Evolutionary conservation across 2,888 invertebrate genomes (phyloP), one percentile per base, ranked within the genome.

Genomic region (Netelia melanura): DNA sequence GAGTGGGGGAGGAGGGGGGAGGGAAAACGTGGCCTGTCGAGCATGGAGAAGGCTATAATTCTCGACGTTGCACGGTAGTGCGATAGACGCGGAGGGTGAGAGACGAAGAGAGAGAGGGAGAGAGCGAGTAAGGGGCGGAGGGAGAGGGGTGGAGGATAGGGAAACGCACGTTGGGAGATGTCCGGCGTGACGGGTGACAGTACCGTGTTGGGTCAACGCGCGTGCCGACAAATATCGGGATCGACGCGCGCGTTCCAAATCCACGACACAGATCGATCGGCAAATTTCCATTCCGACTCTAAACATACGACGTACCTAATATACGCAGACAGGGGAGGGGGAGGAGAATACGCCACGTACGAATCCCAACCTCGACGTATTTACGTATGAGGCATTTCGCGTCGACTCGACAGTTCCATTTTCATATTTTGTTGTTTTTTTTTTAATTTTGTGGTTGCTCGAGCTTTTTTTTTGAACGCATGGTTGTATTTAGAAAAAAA

Each of bases 171-270:
- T 44, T 56, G 17, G 48, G 64, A 11, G 72, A 70, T 58, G 65
- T 72, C 74, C 76, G 75, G 79, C 64, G 64, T 81, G 71, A 77
- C 64, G 43, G 72, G 62, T 52, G 48, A 48, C 48, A 14, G 48
- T 14, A 48, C 48, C 48, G 48, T 48, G 70, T 75, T 81, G 84
- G 64, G 76, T 80, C 72, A 79, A 65, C 82, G 71, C 72, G 75
- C 76, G 79, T 58, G 56, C 72, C 81, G 83, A 82, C 85, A 86
- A 77, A 86, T 86, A 81, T 86, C 84, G 81, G 43, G 72, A 81
- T 72, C 80, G 83, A 83, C 80, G 83, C 43, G 77, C 23, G 74
- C 23, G 74, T 61, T 81, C 65, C 11, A 52, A 48, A 56, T 58
- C 38, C 61, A 54, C 65, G 54, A 38, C 9, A 48, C 25, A 65